phyloP scores from a whole-genome alignment of 1,140 invertebrate genomes.

The Caenorhabditis inopinata region DNA sequence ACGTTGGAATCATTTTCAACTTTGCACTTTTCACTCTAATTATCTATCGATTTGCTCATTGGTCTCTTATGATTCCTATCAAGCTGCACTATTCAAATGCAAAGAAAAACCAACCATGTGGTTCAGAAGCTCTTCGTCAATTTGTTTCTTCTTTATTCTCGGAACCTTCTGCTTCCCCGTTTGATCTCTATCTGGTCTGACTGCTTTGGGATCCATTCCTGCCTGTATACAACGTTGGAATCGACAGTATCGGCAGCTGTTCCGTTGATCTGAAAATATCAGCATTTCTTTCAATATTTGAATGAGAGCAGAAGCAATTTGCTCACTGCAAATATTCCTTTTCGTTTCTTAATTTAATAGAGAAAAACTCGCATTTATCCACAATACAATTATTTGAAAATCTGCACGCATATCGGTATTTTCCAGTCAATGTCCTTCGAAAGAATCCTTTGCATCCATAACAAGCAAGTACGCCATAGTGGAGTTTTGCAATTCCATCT shows the following conservation, averaged over 20 bases:
- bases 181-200: slow-evolving; percentile 61
- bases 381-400: slow-evolving; percentile 66
- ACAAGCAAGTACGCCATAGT: slow-evolving; percentile 63
- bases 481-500: slow-evolving; percentile 61
- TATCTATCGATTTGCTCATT: too few species aligned
- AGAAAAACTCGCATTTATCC: slow-evolving; percentile 62
- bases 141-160: slow-evolving; percentile 54
- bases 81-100: background rate
- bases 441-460: slow-evolving; percentile 64
- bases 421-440: slow-evolving; percentile 63
- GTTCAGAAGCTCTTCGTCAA: slow-evolving; percentile 65
- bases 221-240: slow-evolving; percentile 60
- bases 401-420: slow-evolving; percentile 64
- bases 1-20: too few species aligned
- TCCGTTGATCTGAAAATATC: slow-evolving; percentile 51
- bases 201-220: slow-evolving; percentile 64
- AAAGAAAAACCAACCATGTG: slow-evolving; percentile 56
- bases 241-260: slow-evolving; percentile 57
- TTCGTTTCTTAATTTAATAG: too few species aligned
- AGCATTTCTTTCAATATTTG: too few species aligned
- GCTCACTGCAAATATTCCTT: too few species aligned
- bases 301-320: too few species aligned
- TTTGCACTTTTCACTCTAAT: too few species aligned
- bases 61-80: too few species aligned
- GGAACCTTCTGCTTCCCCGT: slow-evolving; percentile 65